A percentile compares a stretch with the other conserved stretches of the same genome.
Evolutionary conservation across 2,797 vertebrate species (phyloP).

Genomic region (Sorex maritimensis): DNA sequence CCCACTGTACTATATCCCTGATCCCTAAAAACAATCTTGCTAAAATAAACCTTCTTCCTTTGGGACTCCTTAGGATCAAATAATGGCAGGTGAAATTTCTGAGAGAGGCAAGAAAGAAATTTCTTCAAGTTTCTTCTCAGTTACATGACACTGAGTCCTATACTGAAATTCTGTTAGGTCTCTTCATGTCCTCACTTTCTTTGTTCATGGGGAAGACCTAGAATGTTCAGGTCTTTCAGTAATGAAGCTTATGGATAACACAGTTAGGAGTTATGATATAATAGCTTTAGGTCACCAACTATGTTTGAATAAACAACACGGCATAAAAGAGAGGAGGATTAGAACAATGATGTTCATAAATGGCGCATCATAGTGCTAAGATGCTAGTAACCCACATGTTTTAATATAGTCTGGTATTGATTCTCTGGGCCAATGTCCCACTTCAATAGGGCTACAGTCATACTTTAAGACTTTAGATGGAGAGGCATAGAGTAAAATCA

Average conservation of each 20-base stretch:
- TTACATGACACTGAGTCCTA: neutral
- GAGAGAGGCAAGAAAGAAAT: constrained; percentile 38
- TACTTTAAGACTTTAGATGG: constrained; percentile 87
- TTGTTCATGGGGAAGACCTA: neutral
- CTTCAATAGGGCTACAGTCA: constrained; percentile 85
- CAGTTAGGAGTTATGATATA: constrained; percentile 54
- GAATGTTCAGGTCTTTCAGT: constrained; percentile 60
- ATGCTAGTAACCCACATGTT: constrained; percentile 84
- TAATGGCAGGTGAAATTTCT: constrained; percentile 4
- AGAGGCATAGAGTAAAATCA: constrained; percentile 87
- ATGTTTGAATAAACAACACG: constrained; percentile 80
- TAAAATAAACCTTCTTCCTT: neutral
- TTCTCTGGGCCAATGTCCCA: constrained; percentile 87
- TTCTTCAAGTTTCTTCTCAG: constrained; percentile 20
- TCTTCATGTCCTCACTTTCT: neutral
- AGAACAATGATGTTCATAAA: constrained; percentile 82
- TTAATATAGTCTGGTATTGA: constrained; percentile 88
- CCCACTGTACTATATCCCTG: no score
- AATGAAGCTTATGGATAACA: constrained; percentile 72
- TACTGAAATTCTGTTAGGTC: neutral
- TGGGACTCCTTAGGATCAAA: constrained; percentile 6
- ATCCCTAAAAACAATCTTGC: no score
- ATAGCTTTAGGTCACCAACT: constrained; percentile 73
- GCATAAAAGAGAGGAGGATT: constrained; percentile 81
- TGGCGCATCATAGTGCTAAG: constrained; percentile 83